Conservation (phyloP, 2,113 vertebrate genomes). For the Peromyscus leucopus region DNA sequence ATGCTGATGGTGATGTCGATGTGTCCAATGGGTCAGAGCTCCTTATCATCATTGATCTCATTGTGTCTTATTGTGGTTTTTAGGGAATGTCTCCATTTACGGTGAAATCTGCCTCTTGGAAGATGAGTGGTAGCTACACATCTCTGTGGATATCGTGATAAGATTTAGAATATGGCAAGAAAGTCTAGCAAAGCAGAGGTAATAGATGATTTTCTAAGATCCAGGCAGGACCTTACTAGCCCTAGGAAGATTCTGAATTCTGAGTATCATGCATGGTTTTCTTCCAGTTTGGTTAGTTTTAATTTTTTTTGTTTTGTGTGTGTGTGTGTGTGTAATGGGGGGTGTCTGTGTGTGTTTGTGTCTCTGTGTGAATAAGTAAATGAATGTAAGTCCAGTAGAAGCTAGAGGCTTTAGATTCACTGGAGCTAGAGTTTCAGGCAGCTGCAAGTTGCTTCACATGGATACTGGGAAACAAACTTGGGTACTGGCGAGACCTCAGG, state of each 20-base stretch:
- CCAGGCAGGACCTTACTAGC: not conserved
- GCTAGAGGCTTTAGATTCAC: not conserved
- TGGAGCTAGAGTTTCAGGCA: not conserved
- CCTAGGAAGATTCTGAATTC: not conserved
- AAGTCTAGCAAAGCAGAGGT: not conserved
- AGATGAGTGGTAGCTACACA: not conserved
- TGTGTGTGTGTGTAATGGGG: not conserved
- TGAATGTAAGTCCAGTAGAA: too few species aligned
- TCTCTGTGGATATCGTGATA: not conserved
- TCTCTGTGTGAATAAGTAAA: not conserved
- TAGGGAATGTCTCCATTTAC: not conserved
- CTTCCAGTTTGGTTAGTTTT: not conserved
- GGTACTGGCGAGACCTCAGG: not conserved
- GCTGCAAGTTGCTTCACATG: not conserved
- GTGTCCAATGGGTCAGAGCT: not conserved
- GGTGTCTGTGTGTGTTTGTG: not conserved
- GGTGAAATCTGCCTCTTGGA: not conserved
- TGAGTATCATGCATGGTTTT: not conserved
- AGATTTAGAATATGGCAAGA: not conserved
- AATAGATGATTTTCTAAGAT: not conserved
- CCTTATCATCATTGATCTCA: not conserved
- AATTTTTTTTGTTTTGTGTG: not conserved
- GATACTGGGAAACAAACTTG: not conserved
- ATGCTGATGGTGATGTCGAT: not conserved
- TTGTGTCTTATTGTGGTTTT: not conserved